Percentiles rank a stretch among this genome's conserved stretches.
phyloP scores from a whole-genome alignment of 2,113 vertebrate species.

The Rafetus swinhoei region DNA sequence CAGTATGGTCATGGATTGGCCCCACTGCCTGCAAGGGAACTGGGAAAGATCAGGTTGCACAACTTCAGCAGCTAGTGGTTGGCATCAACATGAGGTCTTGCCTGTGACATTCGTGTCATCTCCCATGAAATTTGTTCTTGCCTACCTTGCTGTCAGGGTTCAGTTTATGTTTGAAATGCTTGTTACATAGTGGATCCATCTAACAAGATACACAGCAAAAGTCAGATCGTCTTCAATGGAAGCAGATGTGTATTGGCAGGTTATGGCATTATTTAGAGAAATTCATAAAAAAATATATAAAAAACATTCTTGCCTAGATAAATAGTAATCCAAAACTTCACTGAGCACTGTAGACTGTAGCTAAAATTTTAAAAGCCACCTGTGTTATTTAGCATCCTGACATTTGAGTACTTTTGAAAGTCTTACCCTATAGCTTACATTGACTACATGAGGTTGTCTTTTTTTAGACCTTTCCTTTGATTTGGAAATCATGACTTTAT shows the following conservation, averaged over 20 bases:
- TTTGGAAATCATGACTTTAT: not conserved
- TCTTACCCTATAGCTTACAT: not conserved
- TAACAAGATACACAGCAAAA: not conserved
- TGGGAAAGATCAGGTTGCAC: not conserved
- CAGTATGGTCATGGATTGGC: not conserved
- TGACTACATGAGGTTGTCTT: not conserved
- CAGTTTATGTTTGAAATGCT: not conserved
- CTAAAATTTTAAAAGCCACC: not conserved
- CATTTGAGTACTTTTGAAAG: not conserved
- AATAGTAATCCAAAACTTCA: not conserved
- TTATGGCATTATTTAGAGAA: not conserved
- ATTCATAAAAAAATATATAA: not conserved
- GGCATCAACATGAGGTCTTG: not conserved
- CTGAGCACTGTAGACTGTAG: not conserved
- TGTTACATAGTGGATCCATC: not conserved
- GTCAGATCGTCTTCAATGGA: not conserved
- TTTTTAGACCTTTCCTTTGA: not conserved
- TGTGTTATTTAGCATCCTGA: not conserved
- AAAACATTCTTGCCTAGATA: not conserved
- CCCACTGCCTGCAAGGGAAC: not conserved
- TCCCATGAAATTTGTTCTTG: not conserved
- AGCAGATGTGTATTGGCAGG: not conserved
- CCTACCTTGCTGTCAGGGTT: not conserved
- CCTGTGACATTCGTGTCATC: not conserved
- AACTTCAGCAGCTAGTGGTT: not conserved